A percentile compares a stretch with the other conserved stretches of the same genome.
These are phyloP conservation scores for Sturnus vulgaris DNA, from an alignment of 2,113 vertebrate genomes.

Conservation along the genomic window DNA sequence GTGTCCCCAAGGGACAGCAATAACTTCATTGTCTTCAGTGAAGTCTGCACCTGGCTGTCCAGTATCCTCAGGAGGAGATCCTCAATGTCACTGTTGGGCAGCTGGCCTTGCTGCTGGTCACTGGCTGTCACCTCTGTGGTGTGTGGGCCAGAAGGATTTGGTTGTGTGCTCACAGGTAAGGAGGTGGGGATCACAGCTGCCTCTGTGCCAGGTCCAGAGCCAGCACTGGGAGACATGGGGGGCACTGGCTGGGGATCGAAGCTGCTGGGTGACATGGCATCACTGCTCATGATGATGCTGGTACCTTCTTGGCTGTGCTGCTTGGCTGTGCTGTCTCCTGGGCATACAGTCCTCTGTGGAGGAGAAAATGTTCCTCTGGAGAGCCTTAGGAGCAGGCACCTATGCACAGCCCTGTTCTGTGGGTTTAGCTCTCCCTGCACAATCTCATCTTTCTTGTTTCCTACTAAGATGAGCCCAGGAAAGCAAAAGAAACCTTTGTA, in stretches of 20 bases:
- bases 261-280: not conserved
- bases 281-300: accelerated
- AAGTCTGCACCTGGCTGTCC: not conserved
- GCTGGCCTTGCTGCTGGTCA: not conserved
- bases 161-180: not conserved
- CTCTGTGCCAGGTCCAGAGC: not conserved
- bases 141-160: not conserved
- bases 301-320: not conserved
- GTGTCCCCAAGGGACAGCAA: not conserved
- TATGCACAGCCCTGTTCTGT: not conserved
- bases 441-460: not conserved
- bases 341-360: constrained; percentile 30
- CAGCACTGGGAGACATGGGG: accelerated
- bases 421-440: not conserved
- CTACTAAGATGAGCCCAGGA: not conserved
- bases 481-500: not conserved
- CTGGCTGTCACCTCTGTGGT: not conserved
- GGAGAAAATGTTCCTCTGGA: not conserved
- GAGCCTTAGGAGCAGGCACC: not conserved
- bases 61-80: constrained; percentile 27
- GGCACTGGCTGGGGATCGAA: no score
- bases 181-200: not conserved
- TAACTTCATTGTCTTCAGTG: not conserved
- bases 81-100: not conserved
- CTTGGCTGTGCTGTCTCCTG: not conserved